Evolutionary conservation across 2,797 vertebrate genomes (phyloP).

Genomic region (Melanotaenia pygmaea): DNA sequence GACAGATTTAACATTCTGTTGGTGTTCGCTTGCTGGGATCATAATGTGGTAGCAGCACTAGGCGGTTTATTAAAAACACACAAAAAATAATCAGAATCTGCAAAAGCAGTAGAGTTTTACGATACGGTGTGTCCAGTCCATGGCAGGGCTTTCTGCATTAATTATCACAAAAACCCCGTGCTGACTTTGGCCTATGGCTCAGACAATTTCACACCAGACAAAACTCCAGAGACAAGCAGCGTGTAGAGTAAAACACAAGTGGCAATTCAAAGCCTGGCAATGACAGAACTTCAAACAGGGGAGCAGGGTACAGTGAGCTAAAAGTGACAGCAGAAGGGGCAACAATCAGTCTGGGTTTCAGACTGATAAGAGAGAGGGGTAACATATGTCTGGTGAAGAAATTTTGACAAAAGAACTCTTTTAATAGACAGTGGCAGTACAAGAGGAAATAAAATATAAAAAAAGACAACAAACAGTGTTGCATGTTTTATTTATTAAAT

Average conservation of each 20-base stretch:
- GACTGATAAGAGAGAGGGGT: slow-evolving; percentile 28
- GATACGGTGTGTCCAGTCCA: slow-evolving; percentile 14
- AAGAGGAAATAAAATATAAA: slow-evolving; percentile 35
- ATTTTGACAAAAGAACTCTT: slow-evolving; percentile 47
- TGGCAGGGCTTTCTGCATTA: slow-evolving; percentile 26
- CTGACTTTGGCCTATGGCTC: slow-evolving; percentile 58
- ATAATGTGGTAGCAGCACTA: slow-evolving; percentile 7
- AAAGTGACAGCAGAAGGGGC: slow-evolving; percentile 72
- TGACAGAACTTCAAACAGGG: slow-evolving; percentile 73
- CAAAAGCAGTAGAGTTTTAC: slow-evolving; percentile 24
- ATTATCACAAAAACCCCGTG: slow-evolving; percentile 15
- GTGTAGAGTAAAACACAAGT: slow-evolving; percentile 71
- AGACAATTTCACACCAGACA: slow-evolving; percentile 65
- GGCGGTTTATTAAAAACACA: slow-evolving; percentile 42
- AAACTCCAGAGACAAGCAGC: slow-evolving; percentile 51
- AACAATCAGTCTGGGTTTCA: slow-evolving; percentile 44
- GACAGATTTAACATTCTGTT: slow-evolving; percentile 6
- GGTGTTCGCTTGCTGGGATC: slow-evolving; percentile 4
- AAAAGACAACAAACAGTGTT: slow-evolving; percentile 3
- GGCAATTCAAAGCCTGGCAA: slow-evolving; percentile 78
- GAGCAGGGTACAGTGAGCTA: slow-evolving; percentile 59
- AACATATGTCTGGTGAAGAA: slow-evolving; percentile 24
- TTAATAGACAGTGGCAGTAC: slow-evolving; percentile 56
- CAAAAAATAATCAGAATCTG: slow-evolving; percentile 40
- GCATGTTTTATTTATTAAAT: slow-evolving; percentile 2